Evolutionary conservation across 1,140 invertebrate genomes (phyloP), one percentile per base, ranked within the genome.

Genomic region (Tetragnatha versicolor): DNA sequence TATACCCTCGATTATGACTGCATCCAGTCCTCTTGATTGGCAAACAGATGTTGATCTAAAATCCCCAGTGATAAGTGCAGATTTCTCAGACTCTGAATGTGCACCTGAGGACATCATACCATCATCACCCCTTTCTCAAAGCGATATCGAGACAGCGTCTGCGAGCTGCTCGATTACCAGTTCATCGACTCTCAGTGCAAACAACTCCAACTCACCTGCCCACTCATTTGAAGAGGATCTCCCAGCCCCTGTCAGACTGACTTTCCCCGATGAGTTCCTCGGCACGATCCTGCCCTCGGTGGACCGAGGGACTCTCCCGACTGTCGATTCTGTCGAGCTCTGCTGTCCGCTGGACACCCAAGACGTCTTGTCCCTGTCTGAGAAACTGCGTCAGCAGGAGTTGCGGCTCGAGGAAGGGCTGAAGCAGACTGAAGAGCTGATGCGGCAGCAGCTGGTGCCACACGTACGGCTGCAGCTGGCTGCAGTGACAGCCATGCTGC

Each of bases 401-500:
- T 20, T 17, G 31, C 42, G 31, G 42, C n/a, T 73, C 6, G 2
- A 31, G 4, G 25, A 17, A 27, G 53, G 51, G 7, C 33, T 73
- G 5, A 31, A 14, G 20, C 20, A 53, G n/a, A 35, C 66, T 25
- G 66, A 73, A 60, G 14, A 27, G 31, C 35, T 58, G 10, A 3
- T 73, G 9, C 53, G 69, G 20, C 29, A 42, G 6, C 29, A 65
- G 14, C 22, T 25, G 12, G 6, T 73, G 14, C 53, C 33, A 6
- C 92, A 94, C 84, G 88, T 91, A 29, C 90, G 90, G 63, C 91
- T 92, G 73, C 92, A 96, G 85, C n/a, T n/a, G n/a, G n/a, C n/a
- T n/a, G n/a, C n/a, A n/a, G 89, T 92, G 2, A 88, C 89, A 17
- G 89, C 90, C 69, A 88, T 94, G 70, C 86, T 94, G 83, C 90